Base-by-base conservation (phyloP, 2,888 invertebrate species). In the Coremacera marginata region DNA sequence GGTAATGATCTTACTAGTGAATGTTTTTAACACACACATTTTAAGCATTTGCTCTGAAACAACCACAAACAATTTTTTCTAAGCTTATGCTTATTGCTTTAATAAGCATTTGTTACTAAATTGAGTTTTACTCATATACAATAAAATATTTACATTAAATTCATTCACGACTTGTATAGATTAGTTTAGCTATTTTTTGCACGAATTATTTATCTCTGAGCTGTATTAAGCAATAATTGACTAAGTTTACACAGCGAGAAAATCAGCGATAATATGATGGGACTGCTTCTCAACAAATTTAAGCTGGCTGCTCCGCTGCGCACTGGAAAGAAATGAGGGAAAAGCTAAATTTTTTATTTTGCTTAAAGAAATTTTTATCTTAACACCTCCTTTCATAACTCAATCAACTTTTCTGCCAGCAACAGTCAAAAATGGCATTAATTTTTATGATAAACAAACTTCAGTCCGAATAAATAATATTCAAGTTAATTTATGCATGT, bases 161-260 rank as follows among this genome's bases (percentile, higher is more conserved):
- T 25, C 49, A 22, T 25, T 60, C 14, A 44, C 31, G 16, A 31
- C n/a, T 25, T 8, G 11, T 16, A 27, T 22, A 37, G 7, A 11
- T 37, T 44, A 51, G 8, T 19, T 52, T 2, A n/a, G 55, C 37
- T 37, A 44, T 11, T 25, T 16, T 62, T 19, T 57, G 14, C 55
- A 2, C 34, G 27, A 7, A 9, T 19, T 37, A 44, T 81, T 80
- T 85, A 85, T 80, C 84, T 85, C 55, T 83, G 76, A 76, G 84
- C 83, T 75, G 84, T 82, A 77, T 83, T 81, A 65, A 83, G 79
- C 60, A 84, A 79, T 84, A 87, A 86, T 77, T 85, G 87, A 70
- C 86, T 84, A 49, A 83, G 81, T 63, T 81, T 82, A 73, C 16
- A 67, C 52, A 55, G 65, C 55, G 31, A 16, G 49, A 62, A 49